Conservation (phyloP, 2,113 vertebrate genomes). For the Tupaia chinensis region DNA sequence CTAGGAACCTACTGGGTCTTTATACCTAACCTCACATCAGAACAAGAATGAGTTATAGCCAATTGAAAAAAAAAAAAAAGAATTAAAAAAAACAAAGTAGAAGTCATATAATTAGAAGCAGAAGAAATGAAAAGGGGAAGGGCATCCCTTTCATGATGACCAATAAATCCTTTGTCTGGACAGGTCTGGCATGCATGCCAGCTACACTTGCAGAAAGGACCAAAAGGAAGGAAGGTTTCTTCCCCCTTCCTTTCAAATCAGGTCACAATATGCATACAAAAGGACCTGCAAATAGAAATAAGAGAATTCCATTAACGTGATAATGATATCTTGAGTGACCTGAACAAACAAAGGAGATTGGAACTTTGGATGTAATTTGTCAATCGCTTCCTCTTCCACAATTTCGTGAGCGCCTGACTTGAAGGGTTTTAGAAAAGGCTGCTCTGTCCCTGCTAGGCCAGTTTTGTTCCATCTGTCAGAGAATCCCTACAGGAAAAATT, state of each 20-base stretch:
- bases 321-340: constrained; percentile 82
- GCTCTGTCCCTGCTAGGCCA: background rate
- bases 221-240: constrained; percentile 67
- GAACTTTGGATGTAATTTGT: constrained; percentile 76
- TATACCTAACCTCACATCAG: background rate
- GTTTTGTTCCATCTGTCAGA: constrained; percentile 55
- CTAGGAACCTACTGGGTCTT: background rate
- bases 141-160: constrained; percentile 37
- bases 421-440: constrained; percentile 61
- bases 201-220: constrained; percentile 63
- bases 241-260: constrained; percentile 66
- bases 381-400: constrained; percentile 50
- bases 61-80: constrained; percentile 1
- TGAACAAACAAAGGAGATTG: constrained; percentile 81
- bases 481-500: constrained; percentile 55
- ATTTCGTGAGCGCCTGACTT: constrained; percentile 48
- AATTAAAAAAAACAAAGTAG: constrained; percentile 46
- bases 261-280: constrained; percentile 75
- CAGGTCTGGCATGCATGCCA: constrained; percentile 1
- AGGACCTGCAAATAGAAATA: constrained; percentile 81
- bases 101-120: constrained; percentile 30
- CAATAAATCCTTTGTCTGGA: constrained; percentile 67
- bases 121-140: constrained; percentile 51
- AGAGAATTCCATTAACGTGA: constrained; percentile 80
- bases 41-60: background rate